Evolutionary conservation across 2,797 vertebrate species (phyloP).

Genomic region (Mallotus villosus): DNA sequence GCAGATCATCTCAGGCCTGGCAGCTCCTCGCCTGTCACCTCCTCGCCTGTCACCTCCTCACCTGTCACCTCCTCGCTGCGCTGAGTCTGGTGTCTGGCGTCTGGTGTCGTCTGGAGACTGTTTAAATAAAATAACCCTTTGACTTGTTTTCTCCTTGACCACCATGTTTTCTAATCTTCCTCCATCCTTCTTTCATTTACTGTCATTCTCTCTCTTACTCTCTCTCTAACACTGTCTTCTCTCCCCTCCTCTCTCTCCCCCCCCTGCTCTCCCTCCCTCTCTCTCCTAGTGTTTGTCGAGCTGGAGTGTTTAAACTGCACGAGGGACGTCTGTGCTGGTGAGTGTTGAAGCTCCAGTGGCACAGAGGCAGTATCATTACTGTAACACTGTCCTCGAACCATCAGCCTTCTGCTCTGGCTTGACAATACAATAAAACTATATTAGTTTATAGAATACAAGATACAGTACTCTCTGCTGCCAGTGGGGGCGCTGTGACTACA

Average conservation of each 20-base stretch:
- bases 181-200: neutral
- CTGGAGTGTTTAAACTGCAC: neutral
- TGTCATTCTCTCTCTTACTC: constrained; percentile 13
- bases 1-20: no score
- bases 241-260: constrained; percentile 12
- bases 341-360: neutral
- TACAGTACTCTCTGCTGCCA: no score
- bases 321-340: neutral
- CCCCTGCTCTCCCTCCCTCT: constrained; percentile 1
- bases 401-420: no score
- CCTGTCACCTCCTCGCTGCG: neutral
- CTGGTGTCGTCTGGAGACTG: neutral
- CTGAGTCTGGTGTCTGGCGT: neutral
- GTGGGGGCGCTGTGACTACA: no score
- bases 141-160: neutral
- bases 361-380: no score
- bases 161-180: neutral
- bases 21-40: no score
- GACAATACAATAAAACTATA: no score
- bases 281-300: neutral
- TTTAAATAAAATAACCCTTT: neutral
- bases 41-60: no score
- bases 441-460: no score
- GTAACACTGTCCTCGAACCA: no score
- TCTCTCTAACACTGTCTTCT: neutral